A percentile compares a stretch with the other conserved stretches of the same genome.
These are phyloP conservation scores for Sander lucioperca DNA, from an alignment of 2,113 vertebrate species.

Conservation along the genomic window DNA sequence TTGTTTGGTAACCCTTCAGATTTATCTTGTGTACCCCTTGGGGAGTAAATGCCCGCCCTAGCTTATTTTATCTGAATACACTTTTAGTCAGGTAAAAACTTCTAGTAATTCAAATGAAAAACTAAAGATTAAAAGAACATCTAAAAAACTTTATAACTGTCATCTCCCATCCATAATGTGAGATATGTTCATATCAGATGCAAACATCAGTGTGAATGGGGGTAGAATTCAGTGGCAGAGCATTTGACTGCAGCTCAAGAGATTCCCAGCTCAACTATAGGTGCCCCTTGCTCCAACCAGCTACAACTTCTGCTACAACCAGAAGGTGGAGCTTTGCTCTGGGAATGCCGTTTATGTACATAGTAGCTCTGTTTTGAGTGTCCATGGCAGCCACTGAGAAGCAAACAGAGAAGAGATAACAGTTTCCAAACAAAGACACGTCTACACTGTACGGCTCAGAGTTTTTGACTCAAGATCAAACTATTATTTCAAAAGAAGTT, in stretches of 20 bases:
- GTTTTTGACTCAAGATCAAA: not conserved
- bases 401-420: constrained; percentile 16
- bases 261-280: constrained; percentile 83
- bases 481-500: not conserved
- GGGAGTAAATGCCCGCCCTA: not conserved
- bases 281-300: constrained; percentile 64
- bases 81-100: no score
- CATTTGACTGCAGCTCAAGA: constrained; percentile 85
- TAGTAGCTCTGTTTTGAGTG: constrained; percentile 7
- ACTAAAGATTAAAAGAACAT: not conserved
- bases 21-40: not conserved
- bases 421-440: not conserved
- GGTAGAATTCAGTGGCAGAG: constrained; percentile 86
- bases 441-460: not conserved
- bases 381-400: constrained; percentile 32
- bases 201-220: not conserved
- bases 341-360: not conserved
- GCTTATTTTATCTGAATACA: not conserved
- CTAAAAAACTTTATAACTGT: not conserved
- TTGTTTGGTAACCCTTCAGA: not conserved
- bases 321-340: not conserved
- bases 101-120: not conserved
- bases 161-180: not conserved
- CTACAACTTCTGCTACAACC: not conserved
- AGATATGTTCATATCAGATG: not conserved